Percentiles rank a stretch among this genome's conserved stretches.
Evolutionary conservation across 2,888 invertebrate genomes (phyloP).

Genomic region (Tuta absoluta): DNA sequence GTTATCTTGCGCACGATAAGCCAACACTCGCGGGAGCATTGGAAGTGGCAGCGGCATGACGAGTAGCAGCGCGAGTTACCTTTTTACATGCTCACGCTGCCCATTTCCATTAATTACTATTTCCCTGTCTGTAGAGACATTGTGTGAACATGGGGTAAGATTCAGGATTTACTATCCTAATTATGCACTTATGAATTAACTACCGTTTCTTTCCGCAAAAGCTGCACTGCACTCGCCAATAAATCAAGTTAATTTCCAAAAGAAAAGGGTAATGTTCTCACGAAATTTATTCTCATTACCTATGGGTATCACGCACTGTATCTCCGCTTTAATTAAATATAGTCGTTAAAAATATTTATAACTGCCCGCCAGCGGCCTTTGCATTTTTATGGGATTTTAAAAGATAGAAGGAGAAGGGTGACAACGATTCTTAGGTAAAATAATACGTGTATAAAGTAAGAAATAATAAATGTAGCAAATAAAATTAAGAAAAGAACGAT

Average conservation of each 20-base stretch:
- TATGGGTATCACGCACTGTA: slow-evolving; percentile 47
- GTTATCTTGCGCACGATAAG: too few relatives aligned
- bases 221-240: slow-evolving; percentile 5
- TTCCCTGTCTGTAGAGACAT: too few relatives aligned
- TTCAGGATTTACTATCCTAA: too few relatives aligned
- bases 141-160: too few relatives aligned
- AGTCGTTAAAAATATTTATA: slow-evolving; percentile 77
- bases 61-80: too few relatives aligned
- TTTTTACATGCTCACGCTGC: too few relatives aligned
- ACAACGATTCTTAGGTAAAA: not conserved
- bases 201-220: slow-evolving; percentile 1
- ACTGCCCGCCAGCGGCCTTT: slow-evolving; percentile 53
- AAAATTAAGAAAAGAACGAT: too few relatives aligned
- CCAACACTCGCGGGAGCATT: too few relatives aligned
- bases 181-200: not conserved
- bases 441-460: not conserved
- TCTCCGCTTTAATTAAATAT: slow-evolving; percentile 66
- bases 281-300: slow-evolving; percentile 43
- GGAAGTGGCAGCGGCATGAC: too few relatives aligned
- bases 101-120: too few relatives aligned
- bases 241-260: slow-evolving; percentile 23
- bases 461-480: too few relatives aligned
- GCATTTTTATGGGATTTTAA: slow-evolving; percentile 73
- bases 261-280: slow-evolving; percentile 30
- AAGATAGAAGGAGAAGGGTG: slow-evolving; percentile 42